Evolutionary conservation across 2,888 invertebrate species (phyloP), one percentile per base, ranked within the genome.

Genomic region (Eurytoma californica): DNA sequence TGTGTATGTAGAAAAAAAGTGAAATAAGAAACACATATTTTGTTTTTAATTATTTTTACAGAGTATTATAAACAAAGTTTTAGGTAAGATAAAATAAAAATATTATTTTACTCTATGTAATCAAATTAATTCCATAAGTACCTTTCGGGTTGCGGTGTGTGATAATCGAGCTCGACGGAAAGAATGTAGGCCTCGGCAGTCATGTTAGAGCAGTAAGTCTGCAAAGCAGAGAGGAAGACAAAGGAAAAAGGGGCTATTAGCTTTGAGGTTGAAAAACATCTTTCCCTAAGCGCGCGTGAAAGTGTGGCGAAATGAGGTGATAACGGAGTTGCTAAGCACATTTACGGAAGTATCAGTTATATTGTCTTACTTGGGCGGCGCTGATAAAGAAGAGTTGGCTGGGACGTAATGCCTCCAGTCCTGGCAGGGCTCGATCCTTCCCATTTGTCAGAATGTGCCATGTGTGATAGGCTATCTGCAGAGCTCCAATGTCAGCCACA

Each of bases 81-180:
- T 24, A 24, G 24, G 2, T 24, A 24, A 24, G 24, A 24, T 24
- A 39, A 39, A 39, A 9, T 7, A 39, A 5, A 9, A 39, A 39
- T 9, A 39, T 39, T 39, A 39, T 39, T 39, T 39, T 7, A 39
- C 2, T 7, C 39, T 39, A 39, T 9, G 9, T 39, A 39, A 39
- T 39, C 39, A 9, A 39, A 39, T 39, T 39, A 39, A 39, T 39
- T 39, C 7, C 39, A 39, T 39, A 39, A 39, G 61, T 83, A 92
- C 92, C 92, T 91, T 85, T 92, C 92, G 55, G 91, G 92, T 81
- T 91, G 90, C 55, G 92, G 91, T 55, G 91, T 91, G 83, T 91
- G 92, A 83, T 91, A 91, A 84, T 92, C 92, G 82, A 91, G 89
- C 85, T 92, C 92, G 76, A 92, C 90, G 63, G 91, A 90, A 82